These are phyloP conservation scores for Leucoraja ocellata DNA, from an alignment of 2,797 vertebrate species.

Conservation along the genomic window DNA sequence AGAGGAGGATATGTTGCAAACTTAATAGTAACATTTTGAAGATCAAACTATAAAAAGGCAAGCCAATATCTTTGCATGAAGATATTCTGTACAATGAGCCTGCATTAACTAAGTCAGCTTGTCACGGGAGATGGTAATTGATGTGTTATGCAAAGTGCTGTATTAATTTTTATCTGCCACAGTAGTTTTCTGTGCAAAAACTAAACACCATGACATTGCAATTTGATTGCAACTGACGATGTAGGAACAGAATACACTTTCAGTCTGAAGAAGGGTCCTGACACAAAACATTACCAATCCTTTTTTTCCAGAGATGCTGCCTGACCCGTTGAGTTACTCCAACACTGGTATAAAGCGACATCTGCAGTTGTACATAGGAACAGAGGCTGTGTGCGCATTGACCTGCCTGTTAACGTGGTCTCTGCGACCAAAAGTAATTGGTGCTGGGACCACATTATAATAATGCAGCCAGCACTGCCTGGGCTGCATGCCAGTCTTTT, in stretches of 20 bases:
- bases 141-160: too few species aligned
- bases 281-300: too few species aligned
- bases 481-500: background rate
- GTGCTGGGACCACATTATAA: background rate
- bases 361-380: background rate
- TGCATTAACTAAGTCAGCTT: background rate
- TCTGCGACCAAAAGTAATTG: background rate
- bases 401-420: background rate
- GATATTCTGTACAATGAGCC: background rate
- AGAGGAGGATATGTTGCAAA: background rate
- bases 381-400: background rate
- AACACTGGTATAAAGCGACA: too few species aligned
- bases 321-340: too few species aligned
- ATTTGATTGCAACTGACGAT: background rate
- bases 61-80: background rate
- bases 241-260: too few species aligned
- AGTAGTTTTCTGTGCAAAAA: background rate
- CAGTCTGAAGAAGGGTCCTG: too few species aligned
- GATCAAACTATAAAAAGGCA: background rate
- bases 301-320: too few species aligned
- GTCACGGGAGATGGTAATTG: background rate
- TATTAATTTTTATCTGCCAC: background rate
- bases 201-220: background rate
- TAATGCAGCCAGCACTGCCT: background rate
- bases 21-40: background rate